Conservation (phyloP, 1,140 invertebrate genomes). For the Macrotrachela quadricornifera region DNA sequence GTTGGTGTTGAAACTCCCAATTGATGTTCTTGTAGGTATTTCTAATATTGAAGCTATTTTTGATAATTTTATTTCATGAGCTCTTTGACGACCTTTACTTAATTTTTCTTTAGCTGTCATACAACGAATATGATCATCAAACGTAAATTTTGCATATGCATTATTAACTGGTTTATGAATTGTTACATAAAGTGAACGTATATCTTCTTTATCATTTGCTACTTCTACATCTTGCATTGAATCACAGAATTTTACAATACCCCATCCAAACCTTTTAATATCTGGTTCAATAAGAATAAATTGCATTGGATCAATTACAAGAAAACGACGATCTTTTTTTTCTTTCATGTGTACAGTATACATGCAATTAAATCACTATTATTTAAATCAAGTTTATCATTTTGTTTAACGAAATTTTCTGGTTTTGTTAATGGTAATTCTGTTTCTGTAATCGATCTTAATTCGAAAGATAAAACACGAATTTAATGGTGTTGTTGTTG, state of each 20-base stretch:
- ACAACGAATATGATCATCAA: constrained; percentile 93
- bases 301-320: constrained; percentile 80
- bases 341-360: constrained; percentile 69
- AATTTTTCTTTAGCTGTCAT: constrained; percentile 65
- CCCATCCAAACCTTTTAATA: constrained; percentile 72
- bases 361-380: constrained; percentile 91
- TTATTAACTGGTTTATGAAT: constrained; percentile 53
- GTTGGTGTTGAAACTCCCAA: no score
- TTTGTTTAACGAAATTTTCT: constrained; percentile 63
- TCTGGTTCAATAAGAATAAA: constrained; percentile 90
- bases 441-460: constrained; percentile 58
- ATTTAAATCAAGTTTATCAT: constrained; percentile 75
- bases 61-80: no score
- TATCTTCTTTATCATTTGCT: constrained; percentile 79
- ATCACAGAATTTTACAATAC: constrained; percentile 72
- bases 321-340: constrained; percentile 66
- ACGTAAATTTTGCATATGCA: constrained; percentile 54
- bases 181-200: constrained; percentile 74
- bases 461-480: constrained; percentile 52
- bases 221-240: constrained; percentile 45
- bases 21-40: no score
- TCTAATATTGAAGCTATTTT: no score
- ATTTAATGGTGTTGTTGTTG: constrained; percentile 82
- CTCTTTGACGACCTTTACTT: constrained; percentile 46
- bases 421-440: constrained; percentile 75